These are phyloP conservation scores for Scytalopus superciliaris DNA, from an alignment of 2,113 vertebrate species.

Conservation along the genomic window DNA sequence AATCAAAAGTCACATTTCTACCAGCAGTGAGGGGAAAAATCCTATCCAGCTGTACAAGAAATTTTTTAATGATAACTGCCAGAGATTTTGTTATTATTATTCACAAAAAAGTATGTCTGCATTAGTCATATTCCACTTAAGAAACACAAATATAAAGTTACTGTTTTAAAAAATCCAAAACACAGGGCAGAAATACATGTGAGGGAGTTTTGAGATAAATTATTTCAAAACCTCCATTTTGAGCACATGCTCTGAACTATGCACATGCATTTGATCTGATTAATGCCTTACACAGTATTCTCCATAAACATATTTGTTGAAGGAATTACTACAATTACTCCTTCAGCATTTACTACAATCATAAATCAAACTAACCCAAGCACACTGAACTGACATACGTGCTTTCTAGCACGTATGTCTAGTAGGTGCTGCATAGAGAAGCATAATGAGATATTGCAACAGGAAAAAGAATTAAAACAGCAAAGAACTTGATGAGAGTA, in stretches of 20 bases:
- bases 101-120: background rate
- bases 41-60: background rate
- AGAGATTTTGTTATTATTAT: background rate
- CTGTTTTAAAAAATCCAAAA: background rate
- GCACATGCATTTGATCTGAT: background rate
- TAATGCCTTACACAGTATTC: too few relatives aligned
- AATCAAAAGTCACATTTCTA: background rate
- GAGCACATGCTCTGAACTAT: background rate
- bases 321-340: background rate
- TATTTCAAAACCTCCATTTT: background rate
- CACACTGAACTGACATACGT: accelerated
- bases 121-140: background rate
- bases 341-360: background rate
- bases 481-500: background rate
- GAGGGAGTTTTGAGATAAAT: background rate
- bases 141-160: background rate
- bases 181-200: background rate
- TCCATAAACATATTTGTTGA: background rate
- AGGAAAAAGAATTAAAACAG: background rate
- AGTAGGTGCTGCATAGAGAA: background rate
- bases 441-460: background rate
- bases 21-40: background rate
- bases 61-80: background rate
- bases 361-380: background rate
- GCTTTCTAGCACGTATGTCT: background rate